Base-by-base conservation (phyloP, 1,140 invertebrate genomes). In the Chironomus striatipennis region DNA sequence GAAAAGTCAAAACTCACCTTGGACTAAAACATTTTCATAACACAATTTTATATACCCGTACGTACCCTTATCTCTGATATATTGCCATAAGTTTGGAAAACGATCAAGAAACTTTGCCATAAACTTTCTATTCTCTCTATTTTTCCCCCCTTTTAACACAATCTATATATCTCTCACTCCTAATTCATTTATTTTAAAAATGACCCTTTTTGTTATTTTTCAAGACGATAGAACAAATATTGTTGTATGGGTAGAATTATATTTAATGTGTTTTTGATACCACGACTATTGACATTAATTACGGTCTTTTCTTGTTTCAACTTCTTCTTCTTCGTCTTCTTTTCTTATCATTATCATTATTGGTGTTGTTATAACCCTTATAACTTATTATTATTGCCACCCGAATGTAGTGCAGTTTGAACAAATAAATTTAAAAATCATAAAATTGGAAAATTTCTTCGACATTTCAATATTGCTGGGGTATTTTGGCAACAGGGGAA, bases 51-150 rank as follows among this genome's bases (percentile, higher is more conserved):
- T 57, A 57, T 10, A 57, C 47, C 12, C 47, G n/a, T 57, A 57
- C 47, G 12, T 57, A 57, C 47, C 47, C 47, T 57, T 57, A 57
- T 57, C 47, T 57, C 47, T 57, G 47, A 70, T 70, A 70, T 70
- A 70, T 70, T 70, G 17, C 65, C 65, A 21, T 18, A 70, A 70
- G 65, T 70, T 70, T 70, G 65, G 65, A 70, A 70, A 21, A 17
- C 18, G 65, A 70, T 70, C 65, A 70, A 70, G 20, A 70, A 70
- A 21, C 20, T 70, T 57, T 57, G 47, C 47, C 47, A 57, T 57
- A 57, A 57, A 57, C 12, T n/a, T 57, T 57, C 15, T 57, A 12
- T 15, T 5, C 12, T 57, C 47, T 34, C 24, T n/a, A n/a, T n/a
- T n/a, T n/a, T n/a, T n/a, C 24, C 24, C 24, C 5, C 24, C 24